These are phyloP conservation scores for Pagrus major DNA, from an alignment of 2,113 vertebrate genomes.

Conservation along the genomic window DNA sequence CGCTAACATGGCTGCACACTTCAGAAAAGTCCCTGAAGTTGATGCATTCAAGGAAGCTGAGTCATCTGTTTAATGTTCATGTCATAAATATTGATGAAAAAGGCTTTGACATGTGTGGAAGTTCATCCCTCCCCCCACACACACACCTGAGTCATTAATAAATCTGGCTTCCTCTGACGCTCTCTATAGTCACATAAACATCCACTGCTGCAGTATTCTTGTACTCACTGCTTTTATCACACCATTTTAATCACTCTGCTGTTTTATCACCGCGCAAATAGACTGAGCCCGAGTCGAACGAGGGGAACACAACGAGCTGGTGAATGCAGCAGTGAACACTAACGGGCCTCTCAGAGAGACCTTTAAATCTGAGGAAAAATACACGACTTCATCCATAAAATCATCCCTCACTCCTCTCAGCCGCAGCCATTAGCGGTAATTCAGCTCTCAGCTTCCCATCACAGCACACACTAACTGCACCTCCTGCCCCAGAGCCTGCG, in stretches of 20 bases:
- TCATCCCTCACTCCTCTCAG: conserved; percentile 57
- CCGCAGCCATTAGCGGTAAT: conserved; percentile 69
- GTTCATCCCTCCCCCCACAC: neutral
- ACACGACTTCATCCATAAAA: conserved; percentile 73
- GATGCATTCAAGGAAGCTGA: neutral
- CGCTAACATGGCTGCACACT: neutral
- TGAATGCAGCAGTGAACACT: conserved; percentile 27
- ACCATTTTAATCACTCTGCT: conserved; percentile 65
- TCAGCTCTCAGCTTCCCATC: conserved; percentile 72
- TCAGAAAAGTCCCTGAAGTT: neutral
- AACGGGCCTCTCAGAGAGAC: conserved; percentile 54
- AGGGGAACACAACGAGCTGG: conserved; percentile 30
- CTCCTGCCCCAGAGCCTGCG: conserved; percentile 50
- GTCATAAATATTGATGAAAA: neutral
- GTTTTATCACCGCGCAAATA: conserved; percentile 62
- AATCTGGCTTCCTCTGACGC: conserved; percentile 12
- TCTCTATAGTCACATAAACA: conserved; percentile 48
- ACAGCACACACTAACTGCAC: conserved; percentile 46
- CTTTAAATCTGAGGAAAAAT: conserved; percentile 70
- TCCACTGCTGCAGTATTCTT: conserved; percentile 23
- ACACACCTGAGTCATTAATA: conserved; percentile 46
- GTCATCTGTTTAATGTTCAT: neutral
- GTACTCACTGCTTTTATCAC: conserved; percentile 55
- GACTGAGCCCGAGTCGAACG: conserved; percentile 45
- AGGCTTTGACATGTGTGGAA: conserved; percentile 1